Conservation (phyloP, 1,140 invertebrate genomes). For the Rhynchophorus ferrugineus region DNA sequence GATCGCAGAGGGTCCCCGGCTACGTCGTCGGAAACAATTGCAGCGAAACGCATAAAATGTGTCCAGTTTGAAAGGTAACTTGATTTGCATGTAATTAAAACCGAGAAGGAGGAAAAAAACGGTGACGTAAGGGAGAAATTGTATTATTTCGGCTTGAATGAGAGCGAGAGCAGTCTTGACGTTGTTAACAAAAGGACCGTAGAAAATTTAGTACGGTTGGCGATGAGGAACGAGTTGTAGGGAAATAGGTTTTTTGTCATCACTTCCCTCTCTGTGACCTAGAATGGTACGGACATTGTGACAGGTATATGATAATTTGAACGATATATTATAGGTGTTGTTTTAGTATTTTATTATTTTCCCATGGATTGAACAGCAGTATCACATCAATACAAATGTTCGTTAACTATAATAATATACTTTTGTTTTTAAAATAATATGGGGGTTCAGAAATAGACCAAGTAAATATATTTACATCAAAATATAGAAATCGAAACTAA, state of each 20-base stretch:
- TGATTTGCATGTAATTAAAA: constrained; percentile 24
- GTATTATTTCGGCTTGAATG: constrained; percentile 12
- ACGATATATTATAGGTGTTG: no score
- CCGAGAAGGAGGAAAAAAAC: constrained; percentile 7
- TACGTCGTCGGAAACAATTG: constrained; percentile 14
- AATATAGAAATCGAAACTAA: no score
- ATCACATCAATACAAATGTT: no score
- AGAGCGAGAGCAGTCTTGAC: constrained; percentile 5
- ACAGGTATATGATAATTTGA: not conserved
- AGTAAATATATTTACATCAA: no score
- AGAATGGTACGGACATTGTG: not conserved
- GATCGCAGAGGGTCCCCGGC: constrained; percentile 1
- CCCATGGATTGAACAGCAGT: no score
- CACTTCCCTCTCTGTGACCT: not conserved
- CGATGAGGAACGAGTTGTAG: not conserved
- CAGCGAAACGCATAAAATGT: constrained; percentile 19
- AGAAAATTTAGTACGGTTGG: constrained; percentile 3
- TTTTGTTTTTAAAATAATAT: no score
- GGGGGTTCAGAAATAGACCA: no score
- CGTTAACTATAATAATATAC: no score
- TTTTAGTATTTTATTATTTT: no score
- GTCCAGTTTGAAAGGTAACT: constrained; percentile 21
- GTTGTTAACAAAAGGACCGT: constrained; percentile 2
- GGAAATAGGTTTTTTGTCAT: not conserved
- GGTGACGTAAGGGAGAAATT: constrained; percentile 9